These are phyloP conservation scores for Chloropsis cyanopogon DNA, from an alignment of 2,113 vertebrate genomes.

Conservation along the genomic window DNA sequence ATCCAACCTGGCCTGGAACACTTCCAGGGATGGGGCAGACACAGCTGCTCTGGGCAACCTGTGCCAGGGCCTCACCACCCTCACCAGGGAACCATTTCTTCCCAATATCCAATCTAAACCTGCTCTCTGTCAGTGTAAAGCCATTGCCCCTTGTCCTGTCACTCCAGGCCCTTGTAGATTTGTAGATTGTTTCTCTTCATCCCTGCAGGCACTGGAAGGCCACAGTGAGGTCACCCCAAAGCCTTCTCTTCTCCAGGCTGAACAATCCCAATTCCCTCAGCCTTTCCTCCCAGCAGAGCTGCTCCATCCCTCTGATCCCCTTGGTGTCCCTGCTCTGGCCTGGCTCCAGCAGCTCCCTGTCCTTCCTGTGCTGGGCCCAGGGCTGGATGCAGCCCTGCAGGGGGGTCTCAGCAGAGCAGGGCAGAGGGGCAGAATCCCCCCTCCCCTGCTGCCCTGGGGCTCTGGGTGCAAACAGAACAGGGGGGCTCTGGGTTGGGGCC, in stretches of 20 bases:
- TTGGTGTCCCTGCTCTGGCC: neutral
- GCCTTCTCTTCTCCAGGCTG: neutral
- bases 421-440: neutral
- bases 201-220: neutral
- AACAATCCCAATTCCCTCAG: neutral
- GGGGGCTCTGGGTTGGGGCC: neutral
- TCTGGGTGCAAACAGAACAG: neutral
- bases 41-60: neutral
- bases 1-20: rapidly evolving
- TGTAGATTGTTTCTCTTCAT: neutral
- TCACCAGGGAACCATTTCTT: neutral
- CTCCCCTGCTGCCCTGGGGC: neutral
- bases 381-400: neutral
- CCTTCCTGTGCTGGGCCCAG: neutral
- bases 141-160: neutral
- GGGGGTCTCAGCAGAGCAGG: neutral
- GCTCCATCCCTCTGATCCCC: neutral
- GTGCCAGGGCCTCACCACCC: neutral
- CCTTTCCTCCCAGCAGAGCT: neutral
- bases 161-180: neutral
- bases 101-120: rapidly evolving
- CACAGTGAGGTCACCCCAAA: neutral
- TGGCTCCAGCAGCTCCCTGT: neutral
- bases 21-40: neutral
- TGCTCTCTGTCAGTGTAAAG: neutral